phyloP scores from a whole-genome alignment of 2,113 vertebrate genomes.

The Pluvianellus socialis region DNA sequence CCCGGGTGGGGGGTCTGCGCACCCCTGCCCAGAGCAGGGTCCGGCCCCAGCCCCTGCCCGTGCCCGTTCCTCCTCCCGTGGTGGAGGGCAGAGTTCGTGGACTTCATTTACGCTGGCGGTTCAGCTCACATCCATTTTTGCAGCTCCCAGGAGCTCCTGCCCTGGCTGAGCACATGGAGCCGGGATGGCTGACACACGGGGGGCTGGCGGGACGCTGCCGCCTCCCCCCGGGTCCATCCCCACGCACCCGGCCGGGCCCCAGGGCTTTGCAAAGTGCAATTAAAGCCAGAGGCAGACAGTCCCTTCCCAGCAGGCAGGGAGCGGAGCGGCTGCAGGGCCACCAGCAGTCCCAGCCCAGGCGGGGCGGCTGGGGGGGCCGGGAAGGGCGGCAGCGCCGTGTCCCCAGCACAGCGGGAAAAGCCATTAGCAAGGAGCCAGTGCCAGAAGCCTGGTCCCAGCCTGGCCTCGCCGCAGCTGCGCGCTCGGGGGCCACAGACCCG shows the following conservation, averaged over 20 bases:
- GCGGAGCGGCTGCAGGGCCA: neutral
- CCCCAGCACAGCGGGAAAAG: neutral
- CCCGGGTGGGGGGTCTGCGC: rapidly evolving
- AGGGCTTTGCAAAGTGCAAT: neutral
- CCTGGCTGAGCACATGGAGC: neutral
- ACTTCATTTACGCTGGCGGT: neutral
- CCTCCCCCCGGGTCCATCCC: neutral
- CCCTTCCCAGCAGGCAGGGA: neutral
- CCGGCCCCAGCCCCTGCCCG: too few species aligned
- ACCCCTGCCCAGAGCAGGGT: neutral
- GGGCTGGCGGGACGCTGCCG: neutral
- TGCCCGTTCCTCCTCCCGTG: neutral
- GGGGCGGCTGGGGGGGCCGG: neutral
- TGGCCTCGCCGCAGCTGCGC: rapidly evolving
- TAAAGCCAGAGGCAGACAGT: neutral
- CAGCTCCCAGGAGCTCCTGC: neutral
- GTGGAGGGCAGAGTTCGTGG: neutral
- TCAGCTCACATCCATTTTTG: neutral
- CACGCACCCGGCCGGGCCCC: rapidly evolving
- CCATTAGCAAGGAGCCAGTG: neutral
- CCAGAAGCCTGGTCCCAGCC: neutral
- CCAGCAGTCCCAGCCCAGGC: neutral
- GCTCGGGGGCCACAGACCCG: rapidly evolving
- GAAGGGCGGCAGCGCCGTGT: neutral
- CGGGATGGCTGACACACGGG: neutral